These are phyloP conservation scores for Brenthis hecate DNA, from an alignment of 2,888 invertebrate species.

Conservation along the genomic window DNA sequence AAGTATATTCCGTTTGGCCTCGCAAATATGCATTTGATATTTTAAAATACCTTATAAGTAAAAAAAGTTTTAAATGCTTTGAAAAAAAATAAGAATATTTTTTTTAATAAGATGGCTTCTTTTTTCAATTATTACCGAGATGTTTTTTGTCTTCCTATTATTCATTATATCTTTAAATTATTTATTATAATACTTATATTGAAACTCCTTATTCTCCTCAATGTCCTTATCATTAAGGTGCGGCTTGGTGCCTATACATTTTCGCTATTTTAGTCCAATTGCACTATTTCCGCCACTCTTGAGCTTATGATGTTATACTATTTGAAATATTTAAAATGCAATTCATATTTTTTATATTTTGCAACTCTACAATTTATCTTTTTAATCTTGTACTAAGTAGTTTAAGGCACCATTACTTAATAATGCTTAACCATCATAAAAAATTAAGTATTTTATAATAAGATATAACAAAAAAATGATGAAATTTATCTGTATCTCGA, in stretches of 20 bases:
- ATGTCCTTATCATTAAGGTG: neutral
- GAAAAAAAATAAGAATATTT: neutral
- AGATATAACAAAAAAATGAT: no score
- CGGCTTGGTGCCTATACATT: conserved; percentile 15
- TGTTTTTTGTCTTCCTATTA: no score
- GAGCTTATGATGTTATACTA: conserved; percentile 40
- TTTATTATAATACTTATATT: no score
- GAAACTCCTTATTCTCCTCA: no score
- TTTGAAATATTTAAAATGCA: conserved; percentile 30
- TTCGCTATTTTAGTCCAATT: conserved; percentile 21
- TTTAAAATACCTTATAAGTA: neutral
- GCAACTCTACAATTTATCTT: conserved; percentile 25
- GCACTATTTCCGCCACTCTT: conserved; percentile 36
- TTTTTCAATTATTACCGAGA: neutral
- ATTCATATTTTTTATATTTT: conserved; percentile 30
- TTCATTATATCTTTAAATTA: no score
- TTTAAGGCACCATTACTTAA: conserved; percentile 6
- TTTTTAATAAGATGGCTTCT: neutral
- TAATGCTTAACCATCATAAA: neutral
- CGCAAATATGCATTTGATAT: conserved; percentile 3
- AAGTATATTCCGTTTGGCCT: conserved; percentile 7
- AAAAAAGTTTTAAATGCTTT: neutral
- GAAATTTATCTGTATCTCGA: no score
- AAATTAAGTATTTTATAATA: no score
- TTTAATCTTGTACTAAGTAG: conserved; percentile 3